Conservation (phyloP, 1,140 invertebrate species). For the Idris sp. region DNA sequence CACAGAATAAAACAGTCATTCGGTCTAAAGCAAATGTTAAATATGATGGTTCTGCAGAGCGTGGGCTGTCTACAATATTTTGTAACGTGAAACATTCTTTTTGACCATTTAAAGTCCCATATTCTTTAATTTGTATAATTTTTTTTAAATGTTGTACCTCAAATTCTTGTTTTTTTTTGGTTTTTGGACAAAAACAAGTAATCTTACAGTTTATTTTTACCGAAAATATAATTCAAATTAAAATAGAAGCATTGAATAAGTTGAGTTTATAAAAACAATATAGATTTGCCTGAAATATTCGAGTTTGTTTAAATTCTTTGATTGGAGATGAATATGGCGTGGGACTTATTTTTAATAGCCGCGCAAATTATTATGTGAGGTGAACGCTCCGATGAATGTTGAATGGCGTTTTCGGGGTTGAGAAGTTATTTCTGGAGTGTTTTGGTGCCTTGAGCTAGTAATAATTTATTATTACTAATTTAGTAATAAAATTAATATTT, state of each 20-base stretch:
- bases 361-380: conserved; percentile 67
- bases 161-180: too few species aligned
- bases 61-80: conserved; percentile 62
- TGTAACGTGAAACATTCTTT: conserved; percentile 60
- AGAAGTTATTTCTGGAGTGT: conserved; percentile 62
- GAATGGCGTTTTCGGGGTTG: conserved; percentile 66
- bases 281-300: too few species aligned
- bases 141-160: too few species aligned
- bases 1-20: conserved; percentile 29
- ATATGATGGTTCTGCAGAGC: conserved; percentile 25
- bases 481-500: conserved; percentile 75
- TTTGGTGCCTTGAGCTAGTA: conserved; percentile 65
- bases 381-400: conserved; percentile 62
- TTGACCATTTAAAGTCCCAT: not conserved
- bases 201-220: too few species aligned
- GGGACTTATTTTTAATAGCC: conserved; percentile 65
- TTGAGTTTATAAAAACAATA: too few species aligned
- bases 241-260: too few species aligned
- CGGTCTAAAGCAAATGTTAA: conserved; percentile 29
- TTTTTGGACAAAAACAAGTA: too few species aligned
- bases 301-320: not conserved
- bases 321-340: conserved; percentile 26
- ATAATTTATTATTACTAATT: too few species aligned
- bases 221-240: not conserved
- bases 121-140: conserved; percentile 4